Base-by-base conservation (phyloP, 2,888 invertebrate genomes). In the Nipponacmea schrenckii region DNA sequence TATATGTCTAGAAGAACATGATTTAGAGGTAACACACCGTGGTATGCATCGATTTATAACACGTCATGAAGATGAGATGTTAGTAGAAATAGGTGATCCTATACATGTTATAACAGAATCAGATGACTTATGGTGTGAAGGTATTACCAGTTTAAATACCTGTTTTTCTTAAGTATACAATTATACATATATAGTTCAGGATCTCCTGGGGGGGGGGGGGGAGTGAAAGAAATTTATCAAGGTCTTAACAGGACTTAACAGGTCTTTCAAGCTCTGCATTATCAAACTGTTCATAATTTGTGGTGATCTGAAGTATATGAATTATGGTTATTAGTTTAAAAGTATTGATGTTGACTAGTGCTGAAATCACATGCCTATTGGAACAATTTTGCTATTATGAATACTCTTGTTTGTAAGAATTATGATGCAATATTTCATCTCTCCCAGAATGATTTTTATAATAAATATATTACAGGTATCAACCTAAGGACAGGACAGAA, bases 91-190 rank as follows among this genome's bases (percentile, higher is more conserved):
- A 73, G 98, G 98, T 0, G 98, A 98, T 90, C 96, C 97, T 0
- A 93, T 98, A 78, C 97, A 97, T 87, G 96, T 99, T 20, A 85
- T 87, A 64, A 83, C 85, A 80, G 97, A 98, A 89, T 96, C 95
- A 27, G 98, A 98, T 81, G 98, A 98, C 89, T 91, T 97, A 77
- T 98, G 98, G 98, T 96, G 96, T 89, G 96, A 97, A 93, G 98
- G 97, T 95, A 88, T 80, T 85, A 76, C 15, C 3, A 26, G 15
- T 62, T 24, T 62, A 0, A 44, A 15, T 64, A 10, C 8, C 3
- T 12, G 12, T 26, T 1, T 64, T 31, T 31, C 31, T 31, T 31
- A 31, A 3, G 31, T 31, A 5, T 27, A 24, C 63, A 17, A 44
- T 12, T 39, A 45, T 64, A 3, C 17, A 1, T 63, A 1, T 62